A percentile compares a stretch with the other conserved stretches of the same genome.
These are phyloP conservation scores for Campoletis raptor DNA, from an alignment of 2,888 invertebrate genomes.

Conservation along the genomic window DNA sequence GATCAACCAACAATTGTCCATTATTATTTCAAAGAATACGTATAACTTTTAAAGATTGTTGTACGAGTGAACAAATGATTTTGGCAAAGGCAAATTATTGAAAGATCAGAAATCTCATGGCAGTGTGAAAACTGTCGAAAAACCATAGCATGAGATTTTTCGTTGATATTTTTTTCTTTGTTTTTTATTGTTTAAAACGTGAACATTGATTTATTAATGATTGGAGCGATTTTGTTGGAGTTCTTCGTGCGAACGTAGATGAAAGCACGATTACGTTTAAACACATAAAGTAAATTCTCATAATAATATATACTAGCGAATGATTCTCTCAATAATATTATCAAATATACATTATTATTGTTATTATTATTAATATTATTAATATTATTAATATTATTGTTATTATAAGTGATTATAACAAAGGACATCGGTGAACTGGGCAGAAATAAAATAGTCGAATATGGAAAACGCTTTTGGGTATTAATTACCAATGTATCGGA, in stretches of 20 bases:
- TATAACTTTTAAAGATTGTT: background rate
- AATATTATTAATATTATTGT: constrained; percentile 34
- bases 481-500: constrained; percentile 56
- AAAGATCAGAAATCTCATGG: background rate
- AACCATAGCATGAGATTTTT: background rate
- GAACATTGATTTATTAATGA: background rate
- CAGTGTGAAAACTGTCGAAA: background rate
- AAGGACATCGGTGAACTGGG: constrained; percentile 40
- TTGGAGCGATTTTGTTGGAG: background rate
- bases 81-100: background rate
- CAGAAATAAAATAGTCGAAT: constrained; percentile 48
- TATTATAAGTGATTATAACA: constrained; percentile 41
- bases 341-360: constrained; percentile 22
- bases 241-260: background rate
- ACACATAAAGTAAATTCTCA: constrained; percentile 2
- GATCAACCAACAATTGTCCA: background rate
- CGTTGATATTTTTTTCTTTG: background rate
- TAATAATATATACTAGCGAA: constrained; percentile 2
- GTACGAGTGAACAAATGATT: background rate
- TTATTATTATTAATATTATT: constrained; percentile 29
- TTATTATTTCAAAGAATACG: background rate
- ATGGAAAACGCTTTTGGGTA: constrained; percentile 56
- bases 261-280: constrained; percentile 3
- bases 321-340: constrained; percentile 17
- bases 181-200: background rate